Conservation (phyloP, 2,113 vertebrate genomes). For the Oplegnathus fasciatus region DNA sequence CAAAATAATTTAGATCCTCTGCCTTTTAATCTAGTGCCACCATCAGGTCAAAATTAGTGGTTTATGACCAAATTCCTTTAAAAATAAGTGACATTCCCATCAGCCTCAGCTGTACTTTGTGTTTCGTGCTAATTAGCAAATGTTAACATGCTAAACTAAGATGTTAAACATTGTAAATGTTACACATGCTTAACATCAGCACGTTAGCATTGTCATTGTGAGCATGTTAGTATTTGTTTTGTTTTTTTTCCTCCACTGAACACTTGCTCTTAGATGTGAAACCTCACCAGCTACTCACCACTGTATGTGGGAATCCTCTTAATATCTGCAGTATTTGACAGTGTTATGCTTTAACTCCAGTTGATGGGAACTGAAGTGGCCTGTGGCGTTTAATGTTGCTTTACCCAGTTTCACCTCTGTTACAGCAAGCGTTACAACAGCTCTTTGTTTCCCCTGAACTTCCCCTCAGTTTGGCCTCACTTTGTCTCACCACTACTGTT, state of each 20-base stretch:
- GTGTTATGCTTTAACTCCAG: neutral
- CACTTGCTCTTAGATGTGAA: neutral
- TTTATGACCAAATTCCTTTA: neutral
- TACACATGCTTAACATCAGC: neutral
- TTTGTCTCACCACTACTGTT: conserved; percentile 53
- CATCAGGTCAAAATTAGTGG: neutral
- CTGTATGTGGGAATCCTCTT: neutral
- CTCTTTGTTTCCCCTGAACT: conserved; percentile 44
- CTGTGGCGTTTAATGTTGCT: conserved; percentile 23
- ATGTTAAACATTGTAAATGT: neutral
- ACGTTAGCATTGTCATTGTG: neutral
- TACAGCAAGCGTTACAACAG: conserved; percentile 39
- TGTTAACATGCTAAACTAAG: neutral
- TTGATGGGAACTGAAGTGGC: conserved; percentile 38
- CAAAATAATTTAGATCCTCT: neutral
- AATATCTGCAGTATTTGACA: neutral
- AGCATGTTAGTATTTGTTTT: neutral
- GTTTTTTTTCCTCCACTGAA: neutral
- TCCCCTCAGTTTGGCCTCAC: conserved; percentile 43
- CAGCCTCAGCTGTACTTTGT: neutral
- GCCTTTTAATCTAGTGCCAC: neutral
- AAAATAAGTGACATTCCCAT: no score
- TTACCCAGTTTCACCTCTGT: conserved; percentile 44
- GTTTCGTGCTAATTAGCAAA: neutral
- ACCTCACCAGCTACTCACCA: neutral